phyloP scores from a whole-genome alignment of 1,140 invertebrate genomes.

The Euwallacea fornicatus region DNA sequence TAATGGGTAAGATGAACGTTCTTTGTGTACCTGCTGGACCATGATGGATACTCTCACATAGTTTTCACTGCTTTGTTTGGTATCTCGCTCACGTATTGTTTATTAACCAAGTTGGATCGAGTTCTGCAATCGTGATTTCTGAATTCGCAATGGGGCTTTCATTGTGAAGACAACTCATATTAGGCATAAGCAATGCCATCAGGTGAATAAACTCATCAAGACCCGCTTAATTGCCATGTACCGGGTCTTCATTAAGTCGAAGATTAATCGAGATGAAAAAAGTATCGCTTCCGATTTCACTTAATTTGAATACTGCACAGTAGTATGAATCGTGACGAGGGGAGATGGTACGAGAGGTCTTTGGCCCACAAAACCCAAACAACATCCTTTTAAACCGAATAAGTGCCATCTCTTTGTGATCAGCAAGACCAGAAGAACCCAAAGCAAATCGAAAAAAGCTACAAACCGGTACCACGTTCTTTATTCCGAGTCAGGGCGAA shows the following conservation, averaged over 20 bases:
- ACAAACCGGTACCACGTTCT: neutral
- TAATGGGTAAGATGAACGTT: too few relatives aligned
- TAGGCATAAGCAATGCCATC: neutral
- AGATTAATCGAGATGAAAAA: too few relatives aligned
- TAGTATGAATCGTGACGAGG: neutral
- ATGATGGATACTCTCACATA: too few relatives aligned
- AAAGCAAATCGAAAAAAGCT: neutral
- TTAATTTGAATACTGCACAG: neutral
- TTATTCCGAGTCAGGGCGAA: neutral
- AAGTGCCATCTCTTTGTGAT: neutral
- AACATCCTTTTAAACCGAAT: neutral
- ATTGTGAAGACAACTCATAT: neutral
- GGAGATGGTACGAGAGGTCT: neutral
- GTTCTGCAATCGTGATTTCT: neutral
- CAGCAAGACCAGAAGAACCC: neutral
- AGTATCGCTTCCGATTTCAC: neutral
- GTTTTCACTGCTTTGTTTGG: slow-evolving; percentile 3
- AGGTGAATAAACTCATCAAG: neutral
- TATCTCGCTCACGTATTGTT: slow-evolving; percentile 1
- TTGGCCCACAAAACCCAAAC: slow-evolving; percentile 4
- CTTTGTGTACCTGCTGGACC: too few relatives aligned
- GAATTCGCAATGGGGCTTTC: neutral
- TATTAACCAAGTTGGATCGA: neutral
- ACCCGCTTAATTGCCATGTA: neutral
- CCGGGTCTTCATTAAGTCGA: too few relatives aligned